phyloP scores from a whole-genome alignment of 2,797 vertebrate species.

The Pseudotriccus pelzelni region DNA sequence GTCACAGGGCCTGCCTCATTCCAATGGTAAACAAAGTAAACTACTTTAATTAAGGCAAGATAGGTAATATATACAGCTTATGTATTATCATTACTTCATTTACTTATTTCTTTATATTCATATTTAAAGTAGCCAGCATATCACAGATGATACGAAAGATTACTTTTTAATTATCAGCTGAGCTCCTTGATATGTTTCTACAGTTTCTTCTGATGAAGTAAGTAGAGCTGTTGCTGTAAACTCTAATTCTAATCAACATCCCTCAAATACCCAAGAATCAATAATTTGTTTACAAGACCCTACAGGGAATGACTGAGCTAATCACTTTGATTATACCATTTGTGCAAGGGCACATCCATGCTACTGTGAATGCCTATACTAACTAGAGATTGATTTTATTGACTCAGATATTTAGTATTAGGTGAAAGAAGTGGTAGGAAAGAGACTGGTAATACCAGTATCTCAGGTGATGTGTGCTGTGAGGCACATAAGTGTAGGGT shows the following conservation, averaged over 20 bases:
- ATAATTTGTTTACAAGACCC: not conserved
- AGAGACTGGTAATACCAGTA: not conserved
- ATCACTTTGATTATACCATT: not conserved
- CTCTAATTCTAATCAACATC: not conserved
- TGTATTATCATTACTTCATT: not conserved
- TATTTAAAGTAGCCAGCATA: not conserved
- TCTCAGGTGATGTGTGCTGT: not conserved
- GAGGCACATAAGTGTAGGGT: not conserved
- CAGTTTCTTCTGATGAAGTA: not conserved
- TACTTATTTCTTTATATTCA: not conserved
- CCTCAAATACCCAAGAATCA: not conserved
- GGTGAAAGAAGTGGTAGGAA: not conserved
- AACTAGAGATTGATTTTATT: not conserved
- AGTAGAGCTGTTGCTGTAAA: not conserved
- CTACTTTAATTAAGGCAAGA: not conserved
- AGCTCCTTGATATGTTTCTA: not conserved
- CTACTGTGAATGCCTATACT: not conserved
- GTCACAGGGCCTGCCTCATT: constrained; percentile 22
- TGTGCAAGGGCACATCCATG: not conserved
- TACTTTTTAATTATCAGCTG: not conserved
- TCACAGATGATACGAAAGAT: not conserved
- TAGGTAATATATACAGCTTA: not conserved
- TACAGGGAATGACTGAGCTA: not conserved
- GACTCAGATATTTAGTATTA: not conserved
- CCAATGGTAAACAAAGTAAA: constrained; percentile 10